Conservation (phyloP, 2,113 vertebrate species). For the Amblyornis subalaris region DNA sequence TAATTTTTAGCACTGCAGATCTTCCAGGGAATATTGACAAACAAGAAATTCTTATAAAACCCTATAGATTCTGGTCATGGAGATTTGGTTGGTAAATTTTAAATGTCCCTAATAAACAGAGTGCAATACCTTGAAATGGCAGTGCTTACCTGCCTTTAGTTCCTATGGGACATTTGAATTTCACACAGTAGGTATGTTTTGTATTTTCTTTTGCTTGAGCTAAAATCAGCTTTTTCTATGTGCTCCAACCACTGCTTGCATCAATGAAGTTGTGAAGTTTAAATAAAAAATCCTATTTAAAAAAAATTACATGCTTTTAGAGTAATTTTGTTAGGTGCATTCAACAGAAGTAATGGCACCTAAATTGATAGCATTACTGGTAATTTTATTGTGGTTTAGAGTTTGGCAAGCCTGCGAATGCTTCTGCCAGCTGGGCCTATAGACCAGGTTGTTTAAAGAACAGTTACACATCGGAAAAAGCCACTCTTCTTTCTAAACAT, state of each 20-base stretch:
- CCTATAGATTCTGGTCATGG: background rate
- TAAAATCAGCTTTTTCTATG: background rate
- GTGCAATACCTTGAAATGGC: background rate
- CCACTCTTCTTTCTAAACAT: background rate
- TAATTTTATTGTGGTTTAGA: background rate
- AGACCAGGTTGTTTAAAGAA: background rate
- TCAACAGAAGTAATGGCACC: background rate
- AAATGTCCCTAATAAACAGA: background rate
- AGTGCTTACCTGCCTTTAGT: background rate
- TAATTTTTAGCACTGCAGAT: background rate
- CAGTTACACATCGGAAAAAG: background rate
- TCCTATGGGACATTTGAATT: background rate
- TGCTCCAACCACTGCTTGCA: background rate
- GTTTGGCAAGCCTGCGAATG: background rate
- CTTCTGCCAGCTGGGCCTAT: background rate
- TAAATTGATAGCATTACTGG: background rate
- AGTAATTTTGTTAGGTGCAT: background rate
- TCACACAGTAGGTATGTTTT: background rate
- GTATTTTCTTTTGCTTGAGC: background rate
- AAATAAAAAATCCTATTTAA: background rate
- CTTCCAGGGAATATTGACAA: background rate
- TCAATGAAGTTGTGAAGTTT: background rate
- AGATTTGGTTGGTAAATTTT: background rate
- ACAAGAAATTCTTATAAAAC: background rate
- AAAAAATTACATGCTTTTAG: background rate